Evolutionary conservation across 2,888 invertebrate species (phyloP), one percentile per base, ranked within the genome.

Genomic region (Lymantria monacha): DNA sequence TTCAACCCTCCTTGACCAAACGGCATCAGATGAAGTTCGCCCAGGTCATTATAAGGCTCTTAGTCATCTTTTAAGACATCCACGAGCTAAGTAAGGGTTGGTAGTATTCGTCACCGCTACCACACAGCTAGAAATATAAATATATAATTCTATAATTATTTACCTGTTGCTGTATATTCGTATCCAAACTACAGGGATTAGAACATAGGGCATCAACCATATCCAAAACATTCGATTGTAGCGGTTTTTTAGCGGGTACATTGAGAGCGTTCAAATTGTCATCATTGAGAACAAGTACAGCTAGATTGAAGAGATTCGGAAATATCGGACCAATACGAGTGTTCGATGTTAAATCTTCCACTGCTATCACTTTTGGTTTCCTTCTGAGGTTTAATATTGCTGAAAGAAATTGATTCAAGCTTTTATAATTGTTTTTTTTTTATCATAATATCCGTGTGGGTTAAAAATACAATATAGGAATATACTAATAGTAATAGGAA

Each of bases 261-360:
- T 91, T 89, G n/a, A 91, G 70, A 5, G 90, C 90, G 9, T 87
- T 90, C 47, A 80, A 79, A 22, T 91, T 91, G 55, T 93, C 93
- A 64, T 93, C 93, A 42, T 92, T 93, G 0, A 94, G 72, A 1
- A 93, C 88, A 40, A 93, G 69, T 15, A 93, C 93, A 0, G 92
- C 92, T 62, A 93, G 76, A 69, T 93, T 92, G 70, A 93, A 93
- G 44, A 93, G 87, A 77, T 93, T 93, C 11, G 93, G 92, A 49
- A 92, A 91, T 60, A 93, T 92, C 0, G 93, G 93, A 0, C 93
- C 93, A 22, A 93, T 93, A 15, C 91, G 75, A 0, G 91, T 87
- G 70, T 94, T 93, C n/a, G 88, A 87, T 59, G 87, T 87, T 42
- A 94, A 77, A 71, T 93, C 93, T 55, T 85, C 83, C n/a, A 93